Evolutionary conservation across 2,888 invertebrate species (phyloP), one percentile per base, ranked within the genome.

Genomic region (Meteorus cinctellus): DNA sequence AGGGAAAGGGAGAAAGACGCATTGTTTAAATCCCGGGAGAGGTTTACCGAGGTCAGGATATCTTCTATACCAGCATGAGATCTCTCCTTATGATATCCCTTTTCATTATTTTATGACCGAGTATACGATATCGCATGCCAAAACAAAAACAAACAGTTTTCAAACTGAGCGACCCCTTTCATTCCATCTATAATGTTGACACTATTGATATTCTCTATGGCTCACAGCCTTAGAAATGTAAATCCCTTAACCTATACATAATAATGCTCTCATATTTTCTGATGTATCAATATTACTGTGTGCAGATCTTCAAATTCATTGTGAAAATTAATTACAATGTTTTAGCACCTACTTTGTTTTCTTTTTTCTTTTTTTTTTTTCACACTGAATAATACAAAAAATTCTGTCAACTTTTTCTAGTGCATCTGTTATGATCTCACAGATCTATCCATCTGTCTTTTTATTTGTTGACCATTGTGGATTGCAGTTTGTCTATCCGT

Each of bases 41-140:
- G 84, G 85, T 85, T 84, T 83, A 79, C 78, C 76, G 83, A 84
- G 84, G 85, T 85, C 84, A 83, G 83, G 80, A 78, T 71, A 75
- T 74, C 70, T 78, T 74, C 69, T 65, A 69, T 55, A 72, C 66
- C 67, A 67, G 41, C 45, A 63, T 67, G 74, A 76, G 68, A 62
- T 77, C 68, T 77, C 34, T 59, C 76, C 27, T 24, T 31, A 41
- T 31, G n/a, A 51, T 48, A 36, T 31, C 66, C 51, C 14, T 48
- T 51, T 65, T 65, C 51, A 60, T 55, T 45, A 48, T 48, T 48
- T 48, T 48, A 48, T 48, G 48, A 48, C 48, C 48, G 48, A 41
- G 2, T n/a, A 48, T n/a, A 6, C 48, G 48, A 48, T n/a, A 48
- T n/a, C 2, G 41, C 4, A n/a, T 48, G 48, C n/a, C 48, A 48